Evolutionary conservation across 37 sponge, comb jelly and placozoan species (phyloP).

Genomic region (Hexactinellida sp.): DNA sequence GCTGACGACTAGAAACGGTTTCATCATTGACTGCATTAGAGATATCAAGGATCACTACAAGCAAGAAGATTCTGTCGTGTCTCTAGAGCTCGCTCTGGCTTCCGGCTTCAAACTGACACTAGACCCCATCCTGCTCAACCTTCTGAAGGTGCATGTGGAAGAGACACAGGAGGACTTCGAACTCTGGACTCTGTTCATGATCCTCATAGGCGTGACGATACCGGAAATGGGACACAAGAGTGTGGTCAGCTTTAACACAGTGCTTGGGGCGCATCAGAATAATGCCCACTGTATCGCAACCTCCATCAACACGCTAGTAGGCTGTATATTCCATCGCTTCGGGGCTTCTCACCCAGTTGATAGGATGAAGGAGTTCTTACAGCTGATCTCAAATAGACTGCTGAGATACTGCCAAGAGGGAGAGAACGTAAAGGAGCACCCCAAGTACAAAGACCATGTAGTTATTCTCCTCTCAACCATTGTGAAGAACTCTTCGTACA

Average conservation of each 20-base stretch:
- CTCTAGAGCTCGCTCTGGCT: constrained; percentile 68
- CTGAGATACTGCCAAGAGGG: constrained; percentile 65
- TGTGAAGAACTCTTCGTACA: constrained; percentile 68
- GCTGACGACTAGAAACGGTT: constrained; percentile 40
- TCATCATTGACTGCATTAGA: constrained; percentile 50
- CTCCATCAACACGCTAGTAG: constrained; percentile 61
- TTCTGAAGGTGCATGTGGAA: constrained; percentile 23
- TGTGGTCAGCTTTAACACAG: constrained; percentile 37
- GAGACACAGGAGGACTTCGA: constrained; percentile 47
- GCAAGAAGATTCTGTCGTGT: constrained; percentile 19
- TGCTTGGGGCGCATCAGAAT: constrained; percentile 65
- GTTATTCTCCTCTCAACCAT: constrained; percentile 66
- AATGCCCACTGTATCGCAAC: constrained; percentile 80
- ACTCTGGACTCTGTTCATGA: constrained; percentile 53
- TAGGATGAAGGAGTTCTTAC: constrained; percentile 66
- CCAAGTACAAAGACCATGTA: constrained; percentile 54
- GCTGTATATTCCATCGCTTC: constrained; percentile 50
- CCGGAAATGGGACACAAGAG: constrained; percentile 45
- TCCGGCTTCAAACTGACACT: constrained; percentile 61
- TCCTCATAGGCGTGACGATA: constrained; percentile 54
- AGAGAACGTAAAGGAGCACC: constrained; percentile 62
- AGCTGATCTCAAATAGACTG: constrained; percentile 64
- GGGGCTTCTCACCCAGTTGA: constrained; percentile 43
- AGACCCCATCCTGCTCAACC: constrained; percentile 54
- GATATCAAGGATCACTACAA: constrained; percentile 53